phyloP scores from a whole-genome alignment of 2,113 vertebrate species.

The Rhegmatorhina hoffmannsi region DNA sequence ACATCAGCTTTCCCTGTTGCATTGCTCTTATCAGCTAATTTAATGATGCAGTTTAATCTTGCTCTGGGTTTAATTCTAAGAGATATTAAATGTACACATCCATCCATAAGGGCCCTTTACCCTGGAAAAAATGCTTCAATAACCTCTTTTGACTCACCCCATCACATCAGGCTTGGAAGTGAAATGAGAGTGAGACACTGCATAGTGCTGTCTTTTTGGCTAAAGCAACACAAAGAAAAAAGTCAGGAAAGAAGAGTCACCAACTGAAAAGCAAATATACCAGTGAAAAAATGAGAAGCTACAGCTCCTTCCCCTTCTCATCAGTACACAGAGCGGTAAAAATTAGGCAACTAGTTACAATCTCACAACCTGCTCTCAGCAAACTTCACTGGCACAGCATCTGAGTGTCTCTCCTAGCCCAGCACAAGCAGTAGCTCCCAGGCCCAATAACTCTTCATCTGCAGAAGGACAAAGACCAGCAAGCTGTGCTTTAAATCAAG shows the following conservation, averaged over 20 bases:
- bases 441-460: neutral
- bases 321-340: neutral
- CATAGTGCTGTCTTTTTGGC: neutral
- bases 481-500: neutral
- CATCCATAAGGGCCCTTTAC: neutral
- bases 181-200: neutral
- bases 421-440: neutral
- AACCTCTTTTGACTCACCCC: neutral
- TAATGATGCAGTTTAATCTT: neutral
- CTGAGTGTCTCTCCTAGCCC: neutral
- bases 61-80: neutral
- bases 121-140: neutral
- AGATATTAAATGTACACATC: neutral
- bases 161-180: neutral
- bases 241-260: neutral
- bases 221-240: neutral
- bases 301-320: neutral
- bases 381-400: neutral
- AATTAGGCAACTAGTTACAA: neutral
- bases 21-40: neutral
- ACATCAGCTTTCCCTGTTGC: neutral
- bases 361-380: neutral
- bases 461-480: neutral
- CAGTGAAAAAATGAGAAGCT: neutral
- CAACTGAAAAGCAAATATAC: neutral